A percentile compares a stretch with the other conserved stretches of the same genome.
Conservation (phyloP, 2,888 invertebrate genomes). For the Acheta domesticus region DNA sequence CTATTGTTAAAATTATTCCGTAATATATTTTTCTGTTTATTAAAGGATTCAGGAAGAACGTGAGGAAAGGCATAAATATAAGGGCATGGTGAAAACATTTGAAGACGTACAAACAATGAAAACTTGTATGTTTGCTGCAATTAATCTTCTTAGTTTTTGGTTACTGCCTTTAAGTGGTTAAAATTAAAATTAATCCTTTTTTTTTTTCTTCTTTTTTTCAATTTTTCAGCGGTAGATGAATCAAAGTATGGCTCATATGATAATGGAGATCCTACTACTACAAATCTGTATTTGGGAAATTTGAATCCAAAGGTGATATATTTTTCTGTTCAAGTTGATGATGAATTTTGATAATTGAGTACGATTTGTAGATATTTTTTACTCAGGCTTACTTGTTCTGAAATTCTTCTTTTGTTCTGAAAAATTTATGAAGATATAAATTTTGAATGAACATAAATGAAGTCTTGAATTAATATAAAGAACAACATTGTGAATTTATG, state of each 20-base stretch:
- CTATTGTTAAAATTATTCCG: no score
- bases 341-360: no score
- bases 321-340: slow-evolving; percentile 24
- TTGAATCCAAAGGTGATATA: slow-evolving; percentile 84
- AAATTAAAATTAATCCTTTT: slow-evolving; percentile 40
- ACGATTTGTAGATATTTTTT: no score
- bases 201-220: slow-evolving; percentile 28
- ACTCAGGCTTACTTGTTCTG: no score
- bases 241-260: slow-evolving; percentile 73
- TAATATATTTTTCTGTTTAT: not conserved
- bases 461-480: no score
- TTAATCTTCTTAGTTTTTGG: not conserved
- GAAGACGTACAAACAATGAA: slow-evolving; percentile 33
- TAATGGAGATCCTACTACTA: slow-evolving; percentile 94
- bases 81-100: slow-evolving; percentile 62
- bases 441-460: no score
- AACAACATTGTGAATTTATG: no score
- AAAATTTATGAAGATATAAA: no score
- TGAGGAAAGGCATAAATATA: slow-evolving; percentile 90
- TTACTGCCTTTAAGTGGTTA: no score
- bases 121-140: slow-evolving; percentile 34
- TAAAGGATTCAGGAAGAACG: slow-evolving; percentile 93
- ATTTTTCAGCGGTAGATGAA: slow-evolving; percentile 43
- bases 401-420: no score
- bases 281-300: slow-evolving; percentile 96